A percentile compares a stretch with the other conserved stretches of the same genome.
Conservation (phyloP, 2,888 invertebrate genomes). For the Rhamnusium bicolor region DNA sequence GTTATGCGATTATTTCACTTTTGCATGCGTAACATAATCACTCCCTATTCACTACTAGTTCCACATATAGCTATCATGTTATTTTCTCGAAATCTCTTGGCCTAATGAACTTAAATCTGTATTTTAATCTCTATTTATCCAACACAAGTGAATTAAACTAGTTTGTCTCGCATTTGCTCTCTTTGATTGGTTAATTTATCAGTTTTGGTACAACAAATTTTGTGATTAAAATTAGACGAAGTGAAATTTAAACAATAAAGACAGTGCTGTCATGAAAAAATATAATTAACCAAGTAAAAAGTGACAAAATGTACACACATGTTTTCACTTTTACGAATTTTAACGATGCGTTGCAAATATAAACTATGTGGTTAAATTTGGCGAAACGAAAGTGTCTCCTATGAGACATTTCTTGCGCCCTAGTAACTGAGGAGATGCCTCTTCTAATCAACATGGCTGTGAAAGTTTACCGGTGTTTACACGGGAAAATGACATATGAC, state of each 20-base stretch:
- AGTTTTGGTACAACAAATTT: not conserved
- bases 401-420: slow-evolving; percentile 54
- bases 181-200: not conserved
- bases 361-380: slow-evolving; percentile 56
- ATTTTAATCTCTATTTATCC: too few species aligned
- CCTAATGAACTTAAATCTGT: too few species aligned
- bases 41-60: too few species aligned
- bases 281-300: slow-evolving; percentile 56
- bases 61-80: too few species aligned
- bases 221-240: not conserved
- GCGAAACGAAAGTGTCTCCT: slow-evolving; percentile 56
- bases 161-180: not conserved
- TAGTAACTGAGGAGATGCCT: slow-evolving; percentile 54
- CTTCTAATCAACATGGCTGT: slow-evolving; percentile 45
- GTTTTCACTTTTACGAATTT: slow-evolving; percentile 61
- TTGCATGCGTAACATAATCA: too few species aligned
- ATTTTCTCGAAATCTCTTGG: too few species aligned
- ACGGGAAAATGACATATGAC: slow-evolving; percentile 51
- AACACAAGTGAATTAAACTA: too few species aligned
- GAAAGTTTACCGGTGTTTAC: slow-evolving; percentile 57
- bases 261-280: slow-evolving; percentile 18
- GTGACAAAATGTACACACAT: slow-evolving; percentile 59
- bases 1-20: too few species aligned
- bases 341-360: slow-evolving; percentile 56
- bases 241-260: slow-evolving; percentile 32